Evolutionary conservation across 2,797 vertebrate genomes (phyloP).

Genomic region (Sardinella longiceps): DNA sequence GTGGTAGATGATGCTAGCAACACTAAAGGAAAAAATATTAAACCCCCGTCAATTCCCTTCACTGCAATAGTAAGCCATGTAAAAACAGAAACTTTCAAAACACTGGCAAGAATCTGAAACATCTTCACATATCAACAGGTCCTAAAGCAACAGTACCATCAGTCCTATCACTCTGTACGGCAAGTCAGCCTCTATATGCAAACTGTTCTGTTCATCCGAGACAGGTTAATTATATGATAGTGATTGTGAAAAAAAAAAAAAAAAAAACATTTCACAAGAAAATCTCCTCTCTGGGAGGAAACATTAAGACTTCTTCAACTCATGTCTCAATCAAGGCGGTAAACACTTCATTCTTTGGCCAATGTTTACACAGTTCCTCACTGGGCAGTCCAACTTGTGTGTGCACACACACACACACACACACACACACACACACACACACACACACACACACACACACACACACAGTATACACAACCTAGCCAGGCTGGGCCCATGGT

Average conservation of each 20-base stretch:
- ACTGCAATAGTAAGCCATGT: background rate
- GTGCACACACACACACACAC: slow-evolving; percentile 24
- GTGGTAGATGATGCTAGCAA: background rate
- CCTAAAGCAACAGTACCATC: background rate
- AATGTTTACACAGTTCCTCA: background rate
- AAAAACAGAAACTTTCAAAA: no score
- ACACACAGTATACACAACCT: slow-evolving; percentile 19
- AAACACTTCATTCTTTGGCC: background rate
- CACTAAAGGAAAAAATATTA: background rate
- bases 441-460: slow-evolving; percentile 32
- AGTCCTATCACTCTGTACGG: background rate
- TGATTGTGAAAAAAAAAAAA: no score
- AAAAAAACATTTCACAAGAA: background rate
- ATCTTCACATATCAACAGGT: background rate
- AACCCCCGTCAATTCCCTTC: background rate
- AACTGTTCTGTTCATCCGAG: background rate
- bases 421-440: background rate
- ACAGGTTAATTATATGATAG: background rate
- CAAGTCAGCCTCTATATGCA: background rate
- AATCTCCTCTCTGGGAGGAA: background rate
- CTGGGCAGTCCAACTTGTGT: no score
- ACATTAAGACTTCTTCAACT: background rate
- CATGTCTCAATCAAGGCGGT: background rate
- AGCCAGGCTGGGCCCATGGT: background rate
- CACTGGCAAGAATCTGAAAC: background rate